A percentile compares a stretch with the other conserved stretches of the same genome.
Conservation (phyloP, 1,140 invertebrate genomes). For the Listronotus bonariensis region DNA sequence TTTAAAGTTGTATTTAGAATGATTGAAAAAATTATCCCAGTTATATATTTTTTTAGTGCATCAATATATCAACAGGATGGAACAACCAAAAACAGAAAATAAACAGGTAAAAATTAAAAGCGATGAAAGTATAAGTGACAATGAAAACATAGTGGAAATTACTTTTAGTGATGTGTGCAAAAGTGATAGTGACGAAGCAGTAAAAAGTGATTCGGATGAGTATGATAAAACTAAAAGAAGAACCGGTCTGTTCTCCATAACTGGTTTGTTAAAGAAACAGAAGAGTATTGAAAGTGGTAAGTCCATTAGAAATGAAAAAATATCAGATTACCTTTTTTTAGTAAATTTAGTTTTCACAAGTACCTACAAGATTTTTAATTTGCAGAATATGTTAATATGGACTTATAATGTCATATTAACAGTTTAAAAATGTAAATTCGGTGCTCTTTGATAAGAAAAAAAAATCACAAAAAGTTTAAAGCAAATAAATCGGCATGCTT, state of each 20-base stretch:
- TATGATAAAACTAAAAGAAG: not conserved
- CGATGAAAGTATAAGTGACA: not conserved
- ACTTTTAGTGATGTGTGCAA: not conserved
- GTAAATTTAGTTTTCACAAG: no score
- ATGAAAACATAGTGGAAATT: not conserved
- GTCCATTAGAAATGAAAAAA: not conserved
- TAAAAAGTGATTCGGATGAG: not conserved
- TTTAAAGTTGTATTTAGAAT: no score
- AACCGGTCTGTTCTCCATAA: not conserved
- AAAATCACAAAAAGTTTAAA: no score
- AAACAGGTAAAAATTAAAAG: not conserved
- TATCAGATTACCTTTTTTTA: no score
- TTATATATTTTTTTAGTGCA: no score
- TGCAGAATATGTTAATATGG: no score
- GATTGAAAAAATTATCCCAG: no score
- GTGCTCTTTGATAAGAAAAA: no score
- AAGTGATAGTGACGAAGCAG: not conserved
- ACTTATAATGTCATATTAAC: no score
- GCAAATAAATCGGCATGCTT: no score
- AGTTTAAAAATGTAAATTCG: no score
- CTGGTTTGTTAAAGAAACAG: not conserved
- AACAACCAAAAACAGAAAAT: not conserved
- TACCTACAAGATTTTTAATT: no score
- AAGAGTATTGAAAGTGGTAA: not conserved
- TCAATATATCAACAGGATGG: not conserved